Base-by-base conservation (phyloP, 2,888 invertebrate genomes). In the Germaria angustata region DNA sequence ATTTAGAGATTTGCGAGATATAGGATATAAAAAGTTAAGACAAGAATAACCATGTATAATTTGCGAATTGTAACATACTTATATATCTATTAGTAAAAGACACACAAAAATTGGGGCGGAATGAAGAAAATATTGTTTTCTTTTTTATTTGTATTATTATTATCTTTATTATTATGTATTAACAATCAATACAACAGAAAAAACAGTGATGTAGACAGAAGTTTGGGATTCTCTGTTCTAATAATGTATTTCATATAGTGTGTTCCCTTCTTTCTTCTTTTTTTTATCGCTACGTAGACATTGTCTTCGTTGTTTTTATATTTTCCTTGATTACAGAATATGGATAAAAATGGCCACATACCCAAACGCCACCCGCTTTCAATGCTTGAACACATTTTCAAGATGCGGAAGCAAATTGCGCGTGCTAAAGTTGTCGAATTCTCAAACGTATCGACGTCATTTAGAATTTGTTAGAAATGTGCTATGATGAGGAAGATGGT, bases 401-500 rank as follows among this genome's bases (percentile, higher is more conserved):
- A 89, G 89, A 89, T 89, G 89, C 89, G 89, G 89, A 89, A 89
- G 89, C 89, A 89, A 82, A 89, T 89, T 89, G 89, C 89, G 89
- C 89, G 89, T 89, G 88, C 89, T 89, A 86, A 89, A 89, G 89
- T 89, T 89, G 89, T 89, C 88, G 87, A 85, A 85, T 84, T 63
- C 78, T 59, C 59, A 80, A 80, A 76, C 83, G 51, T 80, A 80
- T 80, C 83, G 77, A 80, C 83, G 71, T 77, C 77, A 77, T 77
- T 80, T 80, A 76, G 72, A 22, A 46, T 82, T 80, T 82, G 78
- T 66, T 78, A 73, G 49, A 81, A 61, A 55, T 81, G 51, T 73
- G 68, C 81, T 51, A 53, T 78, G 39, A 41, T 41, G 24, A 46
- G 65, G 20, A 73, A 34, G 22, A 61, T 65, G 73, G 69, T 41